phyloP scores from a whole-genome alignment of 92 coral and sea anemone genomes.

The Umimayanthus kanabou region DNA sequence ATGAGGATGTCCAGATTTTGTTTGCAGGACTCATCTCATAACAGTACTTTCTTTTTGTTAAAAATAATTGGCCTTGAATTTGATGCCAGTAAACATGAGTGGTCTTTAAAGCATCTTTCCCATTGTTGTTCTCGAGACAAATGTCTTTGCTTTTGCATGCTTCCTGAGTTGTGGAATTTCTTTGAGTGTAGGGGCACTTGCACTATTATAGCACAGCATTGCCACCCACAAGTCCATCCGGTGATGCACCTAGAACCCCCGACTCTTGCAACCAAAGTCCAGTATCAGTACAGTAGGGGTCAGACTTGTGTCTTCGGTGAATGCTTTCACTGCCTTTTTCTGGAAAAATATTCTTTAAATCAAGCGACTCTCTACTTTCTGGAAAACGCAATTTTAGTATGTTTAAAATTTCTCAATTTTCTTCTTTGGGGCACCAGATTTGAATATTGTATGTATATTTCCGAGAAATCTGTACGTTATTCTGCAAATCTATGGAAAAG shows the following conservation, averaged over 20 bases:
- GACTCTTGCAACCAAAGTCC: conserved; percentile 27
- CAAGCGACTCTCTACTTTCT: too few relatives aligned
- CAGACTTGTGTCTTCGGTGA: conserved; percentile 34
- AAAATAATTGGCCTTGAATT: conserved; percentile 25
- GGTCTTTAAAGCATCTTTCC: conserved; percentile 12
- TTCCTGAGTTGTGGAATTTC: conserved; percentile 13
- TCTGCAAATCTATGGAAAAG: too few relatives aligned
- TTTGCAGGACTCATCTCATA: conserved; percentile 16
- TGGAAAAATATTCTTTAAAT: too few relatives aligned
- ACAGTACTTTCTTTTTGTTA: conserved; percentile 30
- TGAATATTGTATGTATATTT: too few relatives aligned
- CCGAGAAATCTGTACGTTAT: too few relatives aligned
- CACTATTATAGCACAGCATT: conserved; percentile 36
- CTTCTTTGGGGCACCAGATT: too few relatives aligned
- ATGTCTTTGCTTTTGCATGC: conserved; percentile 36
- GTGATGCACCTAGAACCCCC: conserved; percentile 25
- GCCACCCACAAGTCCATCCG: conserved; percentile 22
- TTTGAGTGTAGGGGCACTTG: conserved; percentile 31
- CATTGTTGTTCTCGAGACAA: conserved; percentile 22
- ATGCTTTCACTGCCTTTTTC: too few relatives aligned
- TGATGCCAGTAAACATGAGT: conserved; percentile 27
- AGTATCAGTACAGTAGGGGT: conserved; percentile 12
- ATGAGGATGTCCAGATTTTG: conserved; percentile 27
- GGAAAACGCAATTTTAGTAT: too few relatives aligned
- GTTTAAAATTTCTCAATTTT: too few relatives aligned